Percentiles rank a stretch among this genome's conserved stretches.
phyloP scores from a whole-genome alignment of 2,113 vertebrate genomes.

The Thamnophis sirtalis region DNA sequence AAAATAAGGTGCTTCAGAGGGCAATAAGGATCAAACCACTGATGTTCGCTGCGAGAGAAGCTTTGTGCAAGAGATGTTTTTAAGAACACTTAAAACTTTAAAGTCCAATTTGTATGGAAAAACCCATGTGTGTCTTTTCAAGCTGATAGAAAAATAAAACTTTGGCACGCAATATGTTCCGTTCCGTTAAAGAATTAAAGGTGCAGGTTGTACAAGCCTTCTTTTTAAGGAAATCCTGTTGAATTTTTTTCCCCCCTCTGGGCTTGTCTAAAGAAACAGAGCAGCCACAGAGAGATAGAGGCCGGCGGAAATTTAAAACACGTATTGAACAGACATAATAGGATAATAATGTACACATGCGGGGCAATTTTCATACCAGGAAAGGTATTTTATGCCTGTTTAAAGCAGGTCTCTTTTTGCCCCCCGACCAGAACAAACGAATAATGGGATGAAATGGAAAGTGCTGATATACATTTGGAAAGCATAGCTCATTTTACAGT shows the following conservation, averaged over 20 bases:
- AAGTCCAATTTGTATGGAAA: constrained; percentile 23
- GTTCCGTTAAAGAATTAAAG: background rate
- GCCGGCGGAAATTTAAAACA: background rate
- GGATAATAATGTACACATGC: background rate
- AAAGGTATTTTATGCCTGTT: background rate
- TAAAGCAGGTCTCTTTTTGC: background rate
- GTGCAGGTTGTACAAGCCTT: background rate
- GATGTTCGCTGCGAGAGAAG: constrained; percentile 42
- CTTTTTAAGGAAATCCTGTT: background rate
- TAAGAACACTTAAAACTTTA: constrained; percentile 29
- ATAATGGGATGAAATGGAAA: background rate
- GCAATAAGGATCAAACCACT: constrained; percentile 57
- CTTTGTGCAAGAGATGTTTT: constrained; percentile 39
- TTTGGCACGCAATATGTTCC: background rate
- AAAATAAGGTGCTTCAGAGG: constrained; percentile 51
- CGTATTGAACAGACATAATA: background rate
- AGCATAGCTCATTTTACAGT: background rate
- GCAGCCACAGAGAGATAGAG: background rate
- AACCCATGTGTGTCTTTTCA: background rate
- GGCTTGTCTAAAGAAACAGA: background rate
- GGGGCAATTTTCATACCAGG: background rate
- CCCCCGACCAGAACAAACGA: background rate
- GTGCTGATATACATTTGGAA: background rate
- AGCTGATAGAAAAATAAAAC: background rate
- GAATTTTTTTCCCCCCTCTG: too few relatives aligned